Evolutionary conservation across 1,140 invertebrate species (phyloP), one percentile per base, ranked within the genome.

Genomic region (Oryctes rhinoceros): DNA sequence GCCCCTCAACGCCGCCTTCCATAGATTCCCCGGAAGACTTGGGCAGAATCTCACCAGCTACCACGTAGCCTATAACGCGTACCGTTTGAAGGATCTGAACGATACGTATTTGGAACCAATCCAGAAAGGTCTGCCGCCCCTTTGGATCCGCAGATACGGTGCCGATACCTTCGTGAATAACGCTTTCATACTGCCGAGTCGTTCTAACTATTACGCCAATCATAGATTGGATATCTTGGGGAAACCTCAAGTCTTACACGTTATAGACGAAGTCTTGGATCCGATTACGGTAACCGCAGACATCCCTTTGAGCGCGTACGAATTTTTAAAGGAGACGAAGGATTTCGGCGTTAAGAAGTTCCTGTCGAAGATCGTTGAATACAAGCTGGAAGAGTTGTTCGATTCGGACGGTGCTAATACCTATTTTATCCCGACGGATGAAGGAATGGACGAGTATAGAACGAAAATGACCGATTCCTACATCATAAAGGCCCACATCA

Each of bases 401-500:
- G 91, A 91, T 82, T 89, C 91, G 35, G 92, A 93, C 77, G 94
- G 94, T 81, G 65, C 4, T 71, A 92, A 93, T 86, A 97, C 96
- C 5, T 97, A 96, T 86, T 95, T 97, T 85, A 92, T 97, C 84
- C 95, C 95, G 4, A 91, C 96, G 18, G 94, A 96, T 87, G 92
- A 94, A 86, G 94, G 93, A 48, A 94, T 95, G 83, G 76, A 81
- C 77, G 79, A 82, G 4, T 76, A 82, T 24, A 47, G 76, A 10
- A 37, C 74, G 3, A 35, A 81, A 80, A 91, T 93, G 82, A 92
- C 96, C 76, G 94, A 96, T 86, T 90, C 88, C 13, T 92, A 95
- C 86, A 94, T 97, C 15, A 92, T 97, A 47, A 93, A 96, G 85
- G 95, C 94, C 9, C 96, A 98, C 87, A 91, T 97, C 15, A 93